Evolutionary conservation across 2,888 invertebrate genomes (phyloP).

Genomic region (Eristalis intricaria): DNA sequence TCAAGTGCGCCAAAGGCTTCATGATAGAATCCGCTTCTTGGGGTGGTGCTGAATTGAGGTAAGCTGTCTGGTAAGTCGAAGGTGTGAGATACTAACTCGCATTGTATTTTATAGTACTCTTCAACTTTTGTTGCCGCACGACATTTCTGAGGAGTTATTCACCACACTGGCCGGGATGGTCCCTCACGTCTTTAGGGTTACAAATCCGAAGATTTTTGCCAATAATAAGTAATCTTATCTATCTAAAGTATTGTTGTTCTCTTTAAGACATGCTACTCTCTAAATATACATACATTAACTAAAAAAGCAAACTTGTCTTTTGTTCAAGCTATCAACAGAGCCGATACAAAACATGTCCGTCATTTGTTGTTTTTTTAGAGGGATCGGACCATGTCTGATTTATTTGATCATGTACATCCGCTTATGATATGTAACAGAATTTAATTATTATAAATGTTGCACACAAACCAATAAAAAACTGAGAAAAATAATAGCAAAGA

Average conservation of each 20-base stretch:
- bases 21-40: slow-evolving; percentile 99
- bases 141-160: slow-evolving; percentile 92
- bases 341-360: too few relatives aligned
- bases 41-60: slow-evolving; percentile 94
- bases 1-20: slow-evolving; percentile 99
- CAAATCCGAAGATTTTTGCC: slow-evolving; percentile 94
- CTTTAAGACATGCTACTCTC: neutral
- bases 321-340: neutral
- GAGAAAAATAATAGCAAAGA: too few relatives aligned
- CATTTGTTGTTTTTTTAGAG: too few relatives aligned
- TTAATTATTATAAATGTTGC: too few relatives aligned
- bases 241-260: neutral
- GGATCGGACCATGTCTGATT: too few relatives aligned
- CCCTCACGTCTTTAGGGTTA: slow-evolving; percentile 95
- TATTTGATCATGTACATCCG: too few relatives aligned
- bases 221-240: slow-evolving; percentile 77
- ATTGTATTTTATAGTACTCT: slow-evolving; percentile 76
- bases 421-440: too few relatives aligned
- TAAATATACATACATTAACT: neutral
- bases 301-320: neutral
- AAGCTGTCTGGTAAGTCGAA: slow-evolving; percentile 82
- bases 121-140: slow-evolving; percentile 88
- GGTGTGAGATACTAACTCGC: neutral
- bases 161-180: slow-evolving; percentile 92
- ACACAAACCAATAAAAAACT: too few relatives aligned